Conservation (phyloP, 2,797 vertebrate genomes). For the Lepus townsendii region DNA sequence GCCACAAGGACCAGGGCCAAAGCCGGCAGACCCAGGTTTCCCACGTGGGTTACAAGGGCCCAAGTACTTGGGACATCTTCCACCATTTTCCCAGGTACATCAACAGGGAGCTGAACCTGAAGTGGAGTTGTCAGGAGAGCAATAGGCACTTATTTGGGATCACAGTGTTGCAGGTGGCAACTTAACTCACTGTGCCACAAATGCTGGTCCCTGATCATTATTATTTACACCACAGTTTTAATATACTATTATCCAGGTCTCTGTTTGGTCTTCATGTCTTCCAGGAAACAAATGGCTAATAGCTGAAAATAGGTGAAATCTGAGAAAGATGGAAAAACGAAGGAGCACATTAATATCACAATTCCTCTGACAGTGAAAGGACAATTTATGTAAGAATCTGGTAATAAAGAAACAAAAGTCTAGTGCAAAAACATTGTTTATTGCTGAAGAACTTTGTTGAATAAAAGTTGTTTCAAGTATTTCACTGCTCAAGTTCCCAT, state of each 20-base stretch:
- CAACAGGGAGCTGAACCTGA: too few species aligned
- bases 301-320: not conserved
- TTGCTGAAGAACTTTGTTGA: not conserved
- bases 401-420: not conserved
- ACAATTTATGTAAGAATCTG: not conserved
- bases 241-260: not conserved
- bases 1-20: too few species aligned
- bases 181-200: too few species aligned
- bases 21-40: too few species aligned
- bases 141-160: too few species aligned
- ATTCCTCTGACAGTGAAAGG: not conserved
- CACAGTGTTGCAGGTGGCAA: too few species aligned
- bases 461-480: not conserved
- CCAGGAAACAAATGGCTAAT: not conserved
- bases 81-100: too few species aligned
- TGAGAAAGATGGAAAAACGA: not conserved
- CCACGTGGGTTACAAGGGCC: too few species aligned
- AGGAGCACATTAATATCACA: fast-evolving
- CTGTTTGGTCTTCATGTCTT: not conserved
- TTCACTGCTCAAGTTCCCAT: not conserved
- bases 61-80: too few species aligned
- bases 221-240: not conserved
- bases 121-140: too few species aligned
- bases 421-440: not conserved
- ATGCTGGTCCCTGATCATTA: too few species aligned